phyloP scores from a whole-genome alignment of 2,797 vertebrate genomes.

The Sibirionetta formosa region DNA sequence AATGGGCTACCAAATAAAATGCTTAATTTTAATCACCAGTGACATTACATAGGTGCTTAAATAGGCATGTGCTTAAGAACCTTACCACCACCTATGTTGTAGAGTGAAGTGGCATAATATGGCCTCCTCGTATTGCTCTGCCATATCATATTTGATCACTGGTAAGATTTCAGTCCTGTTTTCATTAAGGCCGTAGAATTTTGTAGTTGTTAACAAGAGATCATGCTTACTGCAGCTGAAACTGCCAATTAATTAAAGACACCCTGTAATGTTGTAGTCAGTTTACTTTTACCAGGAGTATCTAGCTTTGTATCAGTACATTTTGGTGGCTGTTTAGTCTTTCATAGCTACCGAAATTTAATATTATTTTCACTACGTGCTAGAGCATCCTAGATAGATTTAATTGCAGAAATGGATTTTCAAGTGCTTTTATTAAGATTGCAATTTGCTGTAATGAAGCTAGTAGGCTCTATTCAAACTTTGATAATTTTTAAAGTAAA shows the following conservation, averaged over 20 bases:
- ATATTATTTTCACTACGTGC: background rate
- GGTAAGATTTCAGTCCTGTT: background rate
- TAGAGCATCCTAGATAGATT: background rate
- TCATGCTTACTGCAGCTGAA: background rate
- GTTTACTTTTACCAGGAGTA: background rate
- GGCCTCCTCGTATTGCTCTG: background rate
- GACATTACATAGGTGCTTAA: background rate
- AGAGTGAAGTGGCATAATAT: background rate
- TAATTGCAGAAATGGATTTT: background rate
- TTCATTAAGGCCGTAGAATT: background rate
- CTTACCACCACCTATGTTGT: background rate
- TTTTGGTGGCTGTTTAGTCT: background rate
- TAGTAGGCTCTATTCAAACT: background rate
- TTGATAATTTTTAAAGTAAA: background rate
- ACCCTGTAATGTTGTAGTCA: background rate
- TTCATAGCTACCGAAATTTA: background rate
- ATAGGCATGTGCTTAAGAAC: background rate
- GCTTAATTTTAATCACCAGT: background rate
- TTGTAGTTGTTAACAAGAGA: background rate
- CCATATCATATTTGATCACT: background rate
- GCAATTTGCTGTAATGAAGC: background rate
- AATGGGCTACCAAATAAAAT: background rate
- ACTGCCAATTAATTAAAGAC: background rate
- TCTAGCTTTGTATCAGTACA: background rate
- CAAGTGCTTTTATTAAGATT: background rate